Conservation (phyloP, 92 coral and sea anemone genomes). For the Parazoanthus atlanticus region DNA sequence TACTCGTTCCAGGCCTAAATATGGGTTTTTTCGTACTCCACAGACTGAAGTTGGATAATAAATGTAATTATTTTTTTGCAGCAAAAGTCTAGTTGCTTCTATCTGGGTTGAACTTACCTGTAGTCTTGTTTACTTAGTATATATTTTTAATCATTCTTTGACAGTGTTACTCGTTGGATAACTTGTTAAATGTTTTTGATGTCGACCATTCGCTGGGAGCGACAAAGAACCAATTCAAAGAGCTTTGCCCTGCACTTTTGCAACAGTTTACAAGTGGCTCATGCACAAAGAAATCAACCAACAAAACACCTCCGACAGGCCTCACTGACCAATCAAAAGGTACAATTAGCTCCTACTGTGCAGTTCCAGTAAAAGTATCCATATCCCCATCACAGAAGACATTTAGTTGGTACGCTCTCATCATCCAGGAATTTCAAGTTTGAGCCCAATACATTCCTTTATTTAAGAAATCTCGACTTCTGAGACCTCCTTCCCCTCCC, state of each 20-base stretch:
- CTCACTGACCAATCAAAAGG: background rate
- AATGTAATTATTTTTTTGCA: too few species aligned
- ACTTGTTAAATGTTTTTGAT: conserved; percentile 69
- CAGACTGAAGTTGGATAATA: too few species aligned
- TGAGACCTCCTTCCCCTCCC: too few species aligned
- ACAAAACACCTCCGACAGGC: background rate
- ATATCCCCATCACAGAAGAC: too few species aligned
- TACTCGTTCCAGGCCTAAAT: too few species aligned
- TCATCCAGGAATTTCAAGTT: too few species aligned
- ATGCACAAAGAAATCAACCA: conserved; percentile 48
- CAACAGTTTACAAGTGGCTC: conserved; percentile 79
- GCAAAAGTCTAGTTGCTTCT: background rate
- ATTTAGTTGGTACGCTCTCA: too few species aligned
- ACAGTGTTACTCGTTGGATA: conserved; percentile 87
- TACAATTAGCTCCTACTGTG: background rate
- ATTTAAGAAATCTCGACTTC: too few species aligned
- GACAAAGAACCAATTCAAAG: conserved; percentile 63
- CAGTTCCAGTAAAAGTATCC: background rate
- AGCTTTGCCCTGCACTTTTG: conserved; percentile 85
- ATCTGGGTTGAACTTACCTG: background rate
- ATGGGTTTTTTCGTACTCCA: too few species aligned
- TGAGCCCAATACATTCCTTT: too few species aligned
- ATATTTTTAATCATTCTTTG: conserved; percentile 10
- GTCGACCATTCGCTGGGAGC: conserved; percentile 79
- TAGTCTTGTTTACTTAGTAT: too few species aligned